Evolutionary conservation across 2,888 invertebrate species (phyloP).

Genomic region (Caenorhabditis uteleia): DNA sequence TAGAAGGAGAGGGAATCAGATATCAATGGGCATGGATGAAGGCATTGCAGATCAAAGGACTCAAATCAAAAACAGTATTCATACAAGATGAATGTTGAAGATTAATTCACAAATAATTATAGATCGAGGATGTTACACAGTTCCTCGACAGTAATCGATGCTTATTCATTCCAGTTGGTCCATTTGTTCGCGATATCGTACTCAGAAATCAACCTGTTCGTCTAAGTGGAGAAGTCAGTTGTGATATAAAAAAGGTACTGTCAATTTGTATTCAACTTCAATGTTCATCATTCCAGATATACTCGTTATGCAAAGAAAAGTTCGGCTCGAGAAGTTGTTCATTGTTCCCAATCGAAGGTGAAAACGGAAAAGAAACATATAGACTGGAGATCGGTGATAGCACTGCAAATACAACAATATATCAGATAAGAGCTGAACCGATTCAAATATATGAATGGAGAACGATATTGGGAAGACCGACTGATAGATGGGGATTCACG

Average conservation of each 20-base stretch:
- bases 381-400: constrained; percentile 49
- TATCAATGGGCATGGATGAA: constrained; percentile 52
- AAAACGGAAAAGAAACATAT: constrained; percentile 13
- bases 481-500: constrained; percentile 21
- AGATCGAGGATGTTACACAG: constrained; percentile 20
- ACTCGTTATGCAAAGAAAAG: constrained; percentile 21
- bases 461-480: constrained; percentile 9
- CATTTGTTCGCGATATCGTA: constrained; percentile 17
- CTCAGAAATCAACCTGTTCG: constrained; percentile 14
- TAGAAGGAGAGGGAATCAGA: constrained; percentile 25
- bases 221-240: constrained; percentile 40
- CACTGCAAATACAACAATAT: constrained; percentile 20
- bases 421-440: constrained; percentile 31
- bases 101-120: not conserved
- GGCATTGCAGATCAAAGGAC: constrained; percentile 29
- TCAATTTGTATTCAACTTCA: not conserved
- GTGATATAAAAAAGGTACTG: constrained; percentile 5
- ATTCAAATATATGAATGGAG: constrained; percentile 41
- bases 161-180: constrained; percentile 29
- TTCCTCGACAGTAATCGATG: constrained; percentile 17
- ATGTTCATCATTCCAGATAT: constrained; percentile 23
- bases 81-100: not conserved
- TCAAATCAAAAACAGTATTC: constrained; percentile 14
- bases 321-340: constrained; percentile 27
- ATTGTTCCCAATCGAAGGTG: constrained; percentile 34